Evolutionary conservation across 2,113 vertebrate species (phyloP).

Genomic region (Lampris incognitus): DNA sequence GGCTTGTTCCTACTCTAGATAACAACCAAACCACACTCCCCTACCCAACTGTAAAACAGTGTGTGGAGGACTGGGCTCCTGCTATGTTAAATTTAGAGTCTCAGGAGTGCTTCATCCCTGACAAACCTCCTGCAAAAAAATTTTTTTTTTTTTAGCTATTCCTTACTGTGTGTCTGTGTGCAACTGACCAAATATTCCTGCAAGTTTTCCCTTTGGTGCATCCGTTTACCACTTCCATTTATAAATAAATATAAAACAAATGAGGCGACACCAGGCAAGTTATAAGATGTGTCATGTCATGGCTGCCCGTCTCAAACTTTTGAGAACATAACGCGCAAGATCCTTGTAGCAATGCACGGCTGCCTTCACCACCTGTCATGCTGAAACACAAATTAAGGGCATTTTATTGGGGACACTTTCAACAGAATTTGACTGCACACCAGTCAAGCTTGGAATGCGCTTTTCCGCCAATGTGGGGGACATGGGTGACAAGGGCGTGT

Average conservation of each 20-base stretch:
- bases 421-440: conserved; percentile 19
- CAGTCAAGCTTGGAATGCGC: neutral
- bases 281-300: conserved; percentile 9
- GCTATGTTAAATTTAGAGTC: conserved; percentile 4
- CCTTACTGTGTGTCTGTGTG: too few species aligned
- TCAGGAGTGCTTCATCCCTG: conserved; percentile 1
- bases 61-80: conserved; percentile 19
- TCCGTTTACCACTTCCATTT: too few species aligned
- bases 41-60: conserved; percentile 32
- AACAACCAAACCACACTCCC: conserved; percentile 47
- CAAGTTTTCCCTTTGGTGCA: too few species aligned
- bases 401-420: conserved; percentile 72
- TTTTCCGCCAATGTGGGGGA: neutral
- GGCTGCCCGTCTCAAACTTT: conserved; percentile 22
- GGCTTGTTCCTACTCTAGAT: conserved; percentile 46
- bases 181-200: too few species aligned
- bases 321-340: conserved; percentile 23
- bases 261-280: neutral
- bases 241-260: neutral
- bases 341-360: conserved; percentile 56
- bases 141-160: neutral
- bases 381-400: conserved; percentile 56
- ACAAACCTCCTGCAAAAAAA: neutral
- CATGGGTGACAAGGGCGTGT: neutral
- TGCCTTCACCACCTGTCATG: conserved; percentile 41